Evolutionary conservation across 1,140 invertebrate genomes (phyloP), one percentile per base, ranked within the genome.

Genomic region (Drosophila insularis): DNA sequence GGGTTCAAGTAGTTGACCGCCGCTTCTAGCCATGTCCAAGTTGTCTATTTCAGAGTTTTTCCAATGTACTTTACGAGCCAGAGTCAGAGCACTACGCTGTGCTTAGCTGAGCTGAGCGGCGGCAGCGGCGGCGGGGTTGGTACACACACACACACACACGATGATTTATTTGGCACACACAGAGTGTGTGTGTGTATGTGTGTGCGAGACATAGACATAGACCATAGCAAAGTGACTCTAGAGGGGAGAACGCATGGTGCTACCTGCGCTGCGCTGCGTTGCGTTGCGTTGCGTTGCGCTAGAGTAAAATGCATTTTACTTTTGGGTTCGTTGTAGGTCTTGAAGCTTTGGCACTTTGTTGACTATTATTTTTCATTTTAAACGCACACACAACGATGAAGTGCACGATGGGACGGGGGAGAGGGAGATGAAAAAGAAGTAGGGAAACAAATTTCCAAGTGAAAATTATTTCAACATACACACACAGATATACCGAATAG

Each of bases 81-180:
- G 5, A 32, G 31, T 11, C 35, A 37, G 35, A 37, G 35, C 35
- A 37, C 35, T 37, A 35, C 32, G 32, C 10, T 35, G 32, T 8
- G 32, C 8, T 35, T 10, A 11, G 10, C 35, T 37, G 3, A 56
- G 43, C 43, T 0, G 8, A 10, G 19, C 1, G 61, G 55, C 27
- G 0, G 27, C 27, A 35, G 32, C 32, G 27, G 27, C 5, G 27
- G 27, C 19, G 14, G 69, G 46, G 73, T 70, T 63, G 69, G 63
- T 79, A 76, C 75, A 63, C 62, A 79, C 72, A 82, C 82, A 76
- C 60, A 74, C 68, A 46, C 43, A 46, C 66, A 78, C 71, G 85
- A 89, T 89, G 84, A 89, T 89, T 89, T 89, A 89, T 89, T 89
- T 89, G 84, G 85, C 84, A 89, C 81, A 89, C 80, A 89, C 66